Percentiles rank a stretch among this genome's conserved stretches.
Evolutionary conservation across 2,113 vertebrate species (phyloP).

Genomic region (Actenoides hombroni): DNA sequence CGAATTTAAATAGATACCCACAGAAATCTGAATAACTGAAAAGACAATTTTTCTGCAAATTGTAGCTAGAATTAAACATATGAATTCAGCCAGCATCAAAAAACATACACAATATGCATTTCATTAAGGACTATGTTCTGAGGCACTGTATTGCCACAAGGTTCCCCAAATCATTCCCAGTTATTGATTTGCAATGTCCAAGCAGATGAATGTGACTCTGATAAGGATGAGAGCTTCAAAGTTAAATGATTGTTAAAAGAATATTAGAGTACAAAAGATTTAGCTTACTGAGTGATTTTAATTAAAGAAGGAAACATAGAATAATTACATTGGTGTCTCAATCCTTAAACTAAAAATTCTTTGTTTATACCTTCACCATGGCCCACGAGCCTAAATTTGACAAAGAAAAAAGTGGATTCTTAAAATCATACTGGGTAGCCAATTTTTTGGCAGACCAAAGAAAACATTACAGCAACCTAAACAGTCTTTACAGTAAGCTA

Average conservation of each 20-base stretch:
- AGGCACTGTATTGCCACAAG: not conserved
- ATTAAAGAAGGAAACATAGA: not conserved
- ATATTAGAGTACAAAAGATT: not conserved
- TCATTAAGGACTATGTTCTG: not conserved
- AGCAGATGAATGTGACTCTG: not conserved
- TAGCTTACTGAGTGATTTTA: not conserved
- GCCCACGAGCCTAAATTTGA: not conserved
- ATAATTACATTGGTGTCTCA: not conserved
- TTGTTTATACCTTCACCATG: not conserved
- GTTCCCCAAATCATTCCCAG: not conserved
- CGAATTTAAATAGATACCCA: not conserved
- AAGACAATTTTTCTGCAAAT: not conserved
- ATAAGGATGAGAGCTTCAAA: not conserved
- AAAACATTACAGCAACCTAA: not conserved
- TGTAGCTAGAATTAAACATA: not conserved
- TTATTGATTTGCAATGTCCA: conserved; percentile 14
- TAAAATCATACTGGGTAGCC: not conserved
- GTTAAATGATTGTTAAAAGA: not conserved
- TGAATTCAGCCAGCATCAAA: not conserved
- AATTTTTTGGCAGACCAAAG: not conserved
- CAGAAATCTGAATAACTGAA: not conserved
- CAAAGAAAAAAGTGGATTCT: not conserved
- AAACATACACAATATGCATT: not conserved
- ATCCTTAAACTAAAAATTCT: not conserved
- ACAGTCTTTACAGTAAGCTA: not conserved